Base-by-base conservation (phyloP, 2,797 vertebrate genomes). In the Scolopax bukidnonensis region DNA sequence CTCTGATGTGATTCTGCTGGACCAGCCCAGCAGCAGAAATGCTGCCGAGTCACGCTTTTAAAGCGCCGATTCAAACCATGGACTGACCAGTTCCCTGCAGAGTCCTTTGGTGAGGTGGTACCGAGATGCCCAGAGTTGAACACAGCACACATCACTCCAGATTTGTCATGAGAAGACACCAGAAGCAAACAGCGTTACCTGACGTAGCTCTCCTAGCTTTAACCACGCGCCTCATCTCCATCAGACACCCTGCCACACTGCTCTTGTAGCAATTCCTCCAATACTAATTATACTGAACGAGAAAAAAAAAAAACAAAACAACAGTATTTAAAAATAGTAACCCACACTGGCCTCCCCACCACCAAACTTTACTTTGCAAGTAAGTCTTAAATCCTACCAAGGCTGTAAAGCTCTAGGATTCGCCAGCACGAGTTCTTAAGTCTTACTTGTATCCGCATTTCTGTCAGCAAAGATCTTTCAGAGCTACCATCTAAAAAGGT, bases 101-200 rank as follows among this genome's bases (percentile, higher is more conserved):
- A 30, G n/a, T 10, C 19, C 1, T 32, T 16, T 1, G 0, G 16
- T 11, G 1, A 45, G 64, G 51, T 3, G 0, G 33, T 30, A 25
- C 41, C 0, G 10, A 50, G 53, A 19, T 41, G 57, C 47, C 41
- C 47, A 4, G 53, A 43, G 53, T 82, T 28, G 20, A 38, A 43
- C 19, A 2, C 11, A 12, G 61, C 56, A 38, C 24, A 20, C 12
- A 23, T 36, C 60, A 12, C 2, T 15, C 36, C 47, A 30, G 27
- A 27, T 6, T 47, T 40, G 48, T 3, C 43, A 41, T 18, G 6
- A 30, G 36, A 50, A 33, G 65, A 25, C 25, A 40, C 30, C 54
- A 57, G 50, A 16, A 68, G 83, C 73, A 63, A 57, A 68, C 25
- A 4, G 30, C 2, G 1, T 33, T 59, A 36, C 61, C 33, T 8